Evolutionary conservation across 92 coral and sea anemone genomes (phyloP), one percentile per base, ranked within the genome.

Genomic region (Epizoanthus scotinus): DNA sequence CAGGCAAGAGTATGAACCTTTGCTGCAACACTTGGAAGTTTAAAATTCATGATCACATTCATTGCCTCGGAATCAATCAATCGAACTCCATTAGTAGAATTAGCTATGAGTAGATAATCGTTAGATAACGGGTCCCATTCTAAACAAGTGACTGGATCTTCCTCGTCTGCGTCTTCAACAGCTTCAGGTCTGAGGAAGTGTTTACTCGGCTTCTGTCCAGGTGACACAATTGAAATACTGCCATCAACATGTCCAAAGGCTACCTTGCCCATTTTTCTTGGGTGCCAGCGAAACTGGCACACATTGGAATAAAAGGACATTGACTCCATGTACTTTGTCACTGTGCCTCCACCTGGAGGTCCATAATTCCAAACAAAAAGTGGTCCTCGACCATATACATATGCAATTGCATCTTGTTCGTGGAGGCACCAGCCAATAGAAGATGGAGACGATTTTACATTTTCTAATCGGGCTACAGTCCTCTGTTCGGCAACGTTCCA

Each of bases 161-260:
- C 98, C n/a, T 89, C 96, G 5, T 94, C 94, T 0, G 50, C 62
- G 63, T 89, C 94, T 25, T 89, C 93, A 38, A 69, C 85, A 47
- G 77, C 22, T 22, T 95, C 99, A 19, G 99, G 99, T 65, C 94
- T 85, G 21, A 95, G 83, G 65, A 82, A 85, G 77, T 95, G 99
- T 62, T 94, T 93, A 61, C 77, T 90, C 57, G 97, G 88, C 58
- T 90, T 93, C 71, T 83, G 84, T 7, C 93, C 93, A 0, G 98
- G 97, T 6, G 87, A 75, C 21, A 93, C 49, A 18, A 95, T 89
- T 38, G 98, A 89, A 50, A 95, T 84, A 50, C 98, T 93, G 21
- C 99, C 99, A 72, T 95, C 98, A 10, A 81, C 91, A 86, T 95
- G 99, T 13, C 99, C 99, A 89, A 93, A 91, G 31, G 84, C 96